These are phyloP conservation scores for Spheniscus humboldti DNA, from an alignment of 2,797 vertebrate genomes.

Conservation along the genomic window DNA sequence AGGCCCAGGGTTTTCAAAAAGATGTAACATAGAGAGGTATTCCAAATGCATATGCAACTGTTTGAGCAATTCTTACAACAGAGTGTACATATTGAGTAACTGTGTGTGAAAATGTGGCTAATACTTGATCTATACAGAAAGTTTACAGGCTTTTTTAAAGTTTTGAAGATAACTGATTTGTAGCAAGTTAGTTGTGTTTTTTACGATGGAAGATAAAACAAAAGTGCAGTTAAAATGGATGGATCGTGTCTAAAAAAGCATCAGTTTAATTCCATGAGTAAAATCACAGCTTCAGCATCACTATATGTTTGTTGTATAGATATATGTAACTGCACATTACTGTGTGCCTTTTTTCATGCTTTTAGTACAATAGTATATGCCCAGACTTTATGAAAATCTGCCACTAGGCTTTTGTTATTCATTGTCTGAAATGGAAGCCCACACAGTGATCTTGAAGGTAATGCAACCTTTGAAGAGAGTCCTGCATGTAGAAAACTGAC, in stretches of 20 bases:
- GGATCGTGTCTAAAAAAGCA: background rate
- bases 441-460: background rate
- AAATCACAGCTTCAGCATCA: background rate
- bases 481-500: background rate
- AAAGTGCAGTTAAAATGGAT: background rate
- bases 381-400: background rate
- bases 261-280: accelerated
- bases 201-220: background rate
- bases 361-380: too few species aligned
- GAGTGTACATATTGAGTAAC: background rate
- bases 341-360: background rate
- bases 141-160: background rate
- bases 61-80: background rate
- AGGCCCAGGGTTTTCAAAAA: background rate
- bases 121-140: background rate
- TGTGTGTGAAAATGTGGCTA: background rate
- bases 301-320: accelerated
- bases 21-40: background rate
- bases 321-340: background rate
- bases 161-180: background rate
- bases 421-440: background rate
- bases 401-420: background rate
- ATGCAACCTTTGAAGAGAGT: background rate
- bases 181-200: background rate
- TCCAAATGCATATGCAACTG: background rate